Conservation (phyloP, 2,888 invertebrate species). For the Spisula solida region DNA sequence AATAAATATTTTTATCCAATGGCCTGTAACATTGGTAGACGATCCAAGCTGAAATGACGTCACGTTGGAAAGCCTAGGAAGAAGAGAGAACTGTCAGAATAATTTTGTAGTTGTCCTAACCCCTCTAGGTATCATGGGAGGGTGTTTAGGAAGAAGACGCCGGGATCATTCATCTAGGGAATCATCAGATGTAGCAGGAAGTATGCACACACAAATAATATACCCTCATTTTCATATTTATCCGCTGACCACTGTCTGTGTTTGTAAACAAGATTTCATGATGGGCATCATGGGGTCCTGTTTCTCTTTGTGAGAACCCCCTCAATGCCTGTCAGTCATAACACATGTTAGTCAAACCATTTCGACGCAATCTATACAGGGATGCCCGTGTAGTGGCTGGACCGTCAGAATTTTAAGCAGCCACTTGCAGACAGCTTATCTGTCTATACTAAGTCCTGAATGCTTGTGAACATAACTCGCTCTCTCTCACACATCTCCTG, state of each 20-base stretch:
- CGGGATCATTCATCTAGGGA: conserved; percentile 85
- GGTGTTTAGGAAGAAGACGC: conserved; percentile 86
- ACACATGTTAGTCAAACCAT: too few species aligned
- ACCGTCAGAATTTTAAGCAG: too few species aligned
- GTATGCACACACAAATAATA: conserved; percentile 34
- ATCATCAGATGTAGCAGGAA: conserved; percentile 86
- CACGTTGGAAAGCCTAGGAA: conserved; percentile 35
- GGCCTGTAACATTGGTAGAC: neutral
- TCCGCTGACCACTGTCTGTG: neutral
- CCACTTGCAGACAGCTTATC: too few species aligned
- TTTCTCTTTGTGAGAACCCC: neutral
- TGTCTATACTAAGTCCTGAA: too few species aligned
- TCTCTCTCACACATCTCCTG: too few species aligned
- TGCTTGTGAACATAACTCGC: too few species aligned
- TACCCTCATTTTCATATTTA: neutral
- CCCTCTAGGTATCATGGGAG: conserved; percentile 83
- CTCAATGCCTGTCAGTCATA: too few species aligned
- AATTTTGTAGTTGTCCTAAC: conserved; percentile 39
- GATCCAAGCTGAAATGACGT: conserved; percentile 39
- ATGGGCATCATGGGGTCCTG: neutral
- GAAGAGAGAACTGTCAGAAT: conserved; percentile 58
- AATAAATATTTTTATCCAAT: conserved; percentile 18
- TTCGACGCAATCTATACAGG: too few species aligned
- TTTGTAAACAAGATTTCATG: conserved; percentile 12
- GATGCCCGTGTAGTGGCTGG: too few species aligned